Conservation (phyloP, 2,113 vertebrate species). For the Camarhynchus parvulus region DNA sequence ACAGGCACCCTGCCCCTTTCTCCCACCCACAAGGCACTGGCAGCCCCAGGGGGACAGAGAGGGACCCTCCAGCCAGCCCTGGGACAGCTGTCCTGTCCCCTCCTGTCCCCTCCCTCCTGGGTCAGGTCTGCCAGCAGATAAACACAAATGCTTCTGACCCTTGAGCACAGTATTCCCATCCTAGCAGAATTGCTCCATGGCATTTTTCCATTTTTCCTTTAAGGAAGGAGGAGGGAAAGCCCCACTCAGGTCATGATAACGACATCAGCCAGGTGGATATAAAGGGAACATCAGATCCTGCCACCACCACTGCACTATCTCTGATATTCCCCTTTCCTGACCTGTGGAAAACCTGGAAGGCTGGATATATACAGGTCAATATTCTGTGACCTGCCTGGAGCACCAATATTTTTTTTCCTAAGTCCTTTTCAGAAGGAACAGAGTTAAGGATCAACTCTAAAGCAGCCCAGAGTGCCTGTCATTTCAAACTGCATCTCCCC, state of each 20-base stretch:
- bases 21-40: fast-evolving
- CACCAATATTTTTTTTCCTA: neutral
- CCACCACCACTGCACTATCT: neutral
- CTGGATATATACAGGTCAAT: neutral
- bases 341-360: neutral
- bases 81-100: neutral
- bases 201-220: neutral
- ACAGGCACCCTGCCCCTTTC: fast-evolving
- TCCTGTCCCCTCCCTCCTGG: neutral
- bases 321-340: neutral
- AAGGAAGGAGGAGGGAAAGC: neutral
- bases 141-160: neutral
- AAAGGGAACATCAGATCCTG: neutral
- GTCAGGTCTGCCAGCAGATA: neutral
- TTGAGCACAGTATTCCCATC: neutral
- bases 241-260: neutral
- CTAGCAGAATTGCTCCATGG: neutral
- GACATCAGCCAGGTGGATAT: neutral
- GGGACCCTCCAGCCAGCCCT: neutral
- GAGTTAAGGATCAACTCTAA: neutral
- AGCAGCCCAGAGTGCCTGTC: neutral
- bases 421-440: neutral
- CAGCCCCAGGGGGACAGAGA: neutral
- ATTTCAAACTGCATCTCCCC: neutral
- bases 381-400: neutral